These are phyloP conservation scores for Cecidostiba fungosa DNA, from an alignment of 2,888 invertebrate species.

Conservation along the genomic window DNA sequence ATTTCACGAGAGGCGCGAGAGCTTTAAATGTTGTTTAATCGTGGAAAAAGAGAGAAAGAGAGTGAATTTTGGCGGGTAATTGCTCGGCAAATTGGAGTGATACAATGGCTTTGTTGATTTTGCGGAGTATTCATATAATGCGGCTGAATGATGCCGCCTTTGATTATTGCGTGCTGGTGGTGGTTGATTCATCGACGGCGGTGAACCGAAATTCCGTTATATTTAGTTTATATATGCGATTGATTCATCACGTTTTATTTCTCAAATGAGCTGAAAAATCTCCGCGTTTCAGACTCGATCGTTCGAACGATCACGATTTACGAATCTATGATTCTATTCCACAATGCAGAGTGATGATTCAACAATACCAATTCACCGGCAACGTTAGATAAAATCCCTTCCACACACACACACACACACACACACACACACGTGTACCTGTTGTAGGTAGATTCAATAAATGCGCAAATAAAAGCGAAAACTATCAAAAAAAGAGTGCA, in stretches of 20 bases:
- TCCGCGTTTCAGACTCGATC: neutral
- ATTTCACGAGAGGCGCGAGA: neutral
- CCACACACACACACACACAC: neutral
- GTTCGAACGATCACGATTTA: neutral
- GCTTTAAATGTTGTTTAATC: slow-evolving; percentile 38
- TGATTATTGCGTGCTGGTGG: neutral
- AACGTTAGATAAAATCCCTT: neutral
- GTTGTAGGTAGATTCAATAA: neutral
- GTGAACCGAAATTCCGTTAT: slow-evolving; percentile 13
- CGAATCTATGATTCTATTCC: neutral
- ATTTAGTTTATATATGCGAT: slow-evolving; percentile 12
- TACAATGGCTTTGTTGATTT: slow-evolving; percentile 37
- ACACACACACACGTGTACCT: neutral
- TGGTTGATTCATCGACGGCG: neutral
- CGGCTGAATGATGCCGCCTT: slow-evolving; percentile 2
- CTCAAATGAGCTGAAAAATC: neutral
- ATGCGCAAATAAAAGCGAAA: slow-evolving; percentile 44
- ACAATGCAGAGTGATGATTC: no score
- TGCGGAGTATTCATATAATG: slow-evolving; percentile 23
- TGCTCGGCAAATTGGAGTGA: slow-evolving; percentile 25
- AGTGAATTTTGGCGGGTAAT: slow-evolving; percentile 25
- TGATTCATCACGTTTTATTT: neutral
- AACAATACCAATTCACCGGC: neutral
- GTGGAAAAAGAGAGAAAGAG: slow-evolving; percentile 1
- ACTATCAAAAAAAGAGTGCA: neutral